Conservation (phyloP, 2,888 invertebrate genomes). For the Lasioglossum morio region DNA sequence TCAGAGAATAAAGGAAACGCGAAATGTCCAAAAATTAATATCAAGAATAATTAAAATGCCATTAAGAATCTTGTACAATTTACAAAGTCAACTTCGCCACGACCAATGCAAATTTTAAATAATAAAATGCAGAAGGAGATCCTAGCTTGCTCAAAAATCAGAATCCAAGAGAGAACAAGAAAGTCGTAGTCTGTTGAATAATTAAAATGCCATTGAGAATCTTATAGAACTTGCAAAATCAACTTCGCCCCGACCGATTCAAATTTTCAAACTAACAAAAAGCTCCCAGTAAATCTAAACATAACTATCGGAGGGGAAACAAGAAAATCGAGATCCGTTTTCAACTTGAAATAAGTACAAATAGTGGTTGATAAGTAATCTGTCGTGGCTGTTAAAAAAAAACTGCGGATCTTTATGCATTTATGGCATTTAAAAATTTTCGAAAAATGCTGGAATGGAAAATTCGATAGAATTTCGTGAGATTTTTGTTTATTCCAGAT, state of each 20-base stretch:
- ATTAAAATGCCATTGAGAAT: neutral
- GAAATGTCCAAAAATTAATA: too few species aligned
- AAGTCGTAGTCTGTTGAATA: neutral
- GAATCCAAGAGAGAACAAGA: neutral
- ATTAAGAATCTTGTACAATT: neutral
- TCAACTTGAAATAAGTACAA: neutral
- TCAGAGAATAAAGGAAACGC: neutral
- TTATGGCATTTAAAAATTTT: too few species aligned
- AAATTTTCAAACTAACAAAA: neutral
- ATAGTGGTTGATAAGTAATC: too few species aligned
- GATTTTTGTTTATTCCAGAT: too few species aligned
- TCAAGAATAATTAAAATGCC: neutral
- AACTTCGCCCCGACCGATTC: neutral
- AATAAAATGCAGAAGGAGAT: neutral
- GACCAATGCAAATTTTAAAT: neutral
- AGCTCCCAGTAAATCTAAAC: neutral
- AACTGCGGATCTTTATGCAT: too few species aligned
- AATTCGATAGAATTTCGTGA: too few species aligned
- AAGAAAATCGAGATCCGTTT: neutral
- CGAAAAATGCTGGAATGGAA: too few species aligned
- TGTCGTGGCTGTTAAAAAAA: too few species aligned
- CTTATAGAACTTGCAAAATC: neutral
- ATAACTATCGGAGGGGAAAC: neutral
- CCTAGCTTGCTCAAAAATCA: neutral
- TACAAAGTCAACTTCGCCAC: neutral